Base-by-base conservation (phyloP, 2,888 invertebrate genomes). In the Macroteleia sp. region DNA sequence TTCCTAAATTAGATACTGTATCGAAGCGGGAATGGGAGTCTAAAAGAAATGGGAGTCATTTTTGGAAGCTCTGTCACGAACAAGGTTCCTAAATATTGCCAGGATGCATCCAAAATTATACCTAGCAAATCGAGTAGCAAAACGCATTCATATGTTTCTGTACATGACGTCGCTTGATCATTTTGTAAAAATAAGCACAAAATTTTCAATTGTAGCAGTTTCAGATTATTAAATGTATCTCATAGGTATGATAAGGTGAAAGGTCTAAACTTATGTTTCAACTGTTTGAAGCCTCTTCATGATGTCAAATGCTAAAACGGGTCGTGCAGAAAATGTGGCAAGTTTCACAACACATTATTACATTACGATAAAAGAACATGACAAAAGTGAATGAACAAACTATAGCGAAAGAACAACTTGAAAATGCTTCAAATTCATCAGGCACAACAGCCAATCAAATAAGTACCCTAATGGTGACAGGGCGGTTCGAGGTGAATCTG, bases 21-120 rank as follows among this genome's bases (percentile, higher is more conserved):
- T 12, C 36, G 10, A 14, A 22, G n/a, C 54, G 19, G n/a, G 36
- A 36, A n/a, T 36, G 34, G 54, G 54, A 54, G 12, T 14, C 36
- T 6, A 20, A 36, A n/a, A 54, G 30, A 57, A 28, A 57, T 1
- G 16, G 42, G 5, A 28, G 57, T 22, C 36, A 20, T 10, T 54
- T 19, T 54, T 54, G 32, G 39, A 54, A 36, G 36, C 54, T 5
- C 12, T 54, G 1, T 54, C 32, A 12, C 34, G 4, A 34, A 39
- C 39, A 39, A 39, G 3, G 39, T 16, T 8, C 10, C 10, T 14
- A 39, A 14, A 39, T 16, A 39, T 39, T 14, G 12, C 2, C 14
- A 14, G 14, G 39, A 39, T 16, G 14, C 16, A 14, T 39, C 16
- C 1, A 39, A n/a, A 14, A 16, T 39, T 14, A 14, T 39, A 14